These are phyloP conservation scores for Phyllopteryx taeniolatus DNA, from an alignment of 2,113 vertebrate species.

Conservation along the genomic window DNA sequence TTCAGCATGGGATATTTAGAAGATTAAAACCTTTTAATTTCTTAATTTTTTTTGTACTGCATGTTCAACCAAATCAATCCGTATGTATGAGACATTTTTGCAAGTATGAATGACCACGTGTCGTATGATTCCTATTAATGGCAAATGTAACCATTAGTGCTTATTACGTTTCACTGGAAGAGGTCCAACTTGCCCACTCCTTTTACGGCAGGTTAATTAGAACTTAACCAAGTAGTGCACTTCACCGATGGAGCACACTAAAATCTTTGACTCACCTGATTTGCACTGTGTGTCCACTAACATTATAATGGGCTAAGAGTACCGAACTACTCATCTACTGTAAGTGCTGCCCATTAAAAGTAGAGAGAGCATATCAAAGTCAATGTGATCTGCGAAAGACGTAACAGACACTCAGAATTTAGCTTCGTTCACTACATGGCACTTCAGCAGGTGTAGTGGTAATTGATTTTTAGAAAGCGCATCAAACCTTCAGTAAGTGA, in stretches of 20 bases:
- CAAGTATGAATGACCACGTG: conserved; percentile 5
- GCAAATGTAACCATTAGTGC: conserved; percentile 57
- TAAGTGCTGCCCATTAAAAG: conserved; percentile 69
- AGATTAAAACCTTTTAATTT: background rate
- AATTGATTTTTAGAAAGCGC: conserved; percentile 55
- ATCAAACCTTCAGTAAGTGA: conserved; percentile 22
- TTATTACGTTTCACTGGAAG: conserved; percentile 55
- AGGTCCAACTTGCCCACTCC: conserved; percentile 50
- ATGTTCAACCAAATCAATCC: background rate
- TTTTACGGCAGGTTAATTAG: conserved; percentile 70
- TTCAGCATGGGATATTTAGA: background rate
- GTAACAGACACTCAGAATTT: conserved; percentile 64
- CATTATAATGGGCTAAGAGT: conserved; percentile 67
- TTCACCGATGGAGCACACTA: conserved; percentile 68
- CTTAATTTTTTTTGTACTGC: background rate
- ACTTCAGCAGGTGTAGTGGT: conserved; percentile 35
- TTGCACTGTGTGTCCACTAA: conserved; percentile 67
- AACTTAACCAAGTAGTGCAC: conserved; percentile 67
- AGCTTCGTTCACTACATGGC: conserved; percentile 47
- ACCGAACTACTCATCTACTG: conserved; percentile 64
- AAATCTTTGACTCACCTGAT: conserved; percentile 70
- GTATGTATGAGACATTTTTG: background rate
- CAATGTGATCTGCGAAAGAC: conserved; percentile 63
- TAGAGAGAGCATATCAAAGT: conserved; percentile 65
- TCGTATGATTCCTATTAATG: conserved; percentile 15